Conservation (phyloP, 2,888 invertebrate genomes). For the Scelioninae gen. 2 region DNA sequence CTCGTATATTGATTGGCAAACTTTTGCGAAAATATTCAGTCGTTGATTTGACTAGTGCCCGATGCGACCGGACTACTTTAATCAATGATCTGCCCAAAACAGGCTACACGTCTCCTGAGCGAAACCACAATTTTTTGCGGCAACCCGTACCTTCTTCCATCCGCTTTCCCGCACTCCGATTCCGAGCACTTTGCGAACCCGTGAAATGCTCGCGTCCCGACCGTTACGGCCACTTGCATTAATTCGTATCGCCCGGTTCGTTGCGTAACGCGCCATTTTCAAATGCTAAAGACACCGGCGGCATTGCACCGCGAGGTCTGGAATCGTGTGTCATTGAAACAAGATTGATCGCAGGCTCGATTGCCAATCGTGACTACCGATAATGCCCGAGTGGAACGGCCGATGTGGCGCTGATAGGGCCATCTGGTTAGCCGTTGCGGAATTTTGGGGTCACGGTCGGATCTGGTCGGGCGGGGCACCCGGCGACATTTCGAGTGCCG, state of each 20-base stretch:
- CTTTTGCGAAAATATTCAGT: too few species aligned
- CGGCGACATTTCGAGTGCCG: slow-evolving; percentile 42
- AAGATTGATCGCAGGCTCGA: slow-evolving; percentile 55
- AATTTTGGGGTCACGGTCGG: slow-evolving; percentile 53
- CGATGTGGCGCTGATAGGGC: slow-evolving; percentile 38
- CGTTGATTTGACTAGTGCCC: too few species aligned
- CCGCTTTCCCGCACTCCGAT: too few species aligned
- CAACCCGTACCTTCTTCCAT: too few species aligned
- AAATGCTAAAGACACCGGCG: slow-evolving; percentile 51
- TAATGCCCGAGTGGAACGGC: slow-evolving; percentile 39
- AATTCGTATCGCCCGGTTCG: slow-evolving; percentile 40
- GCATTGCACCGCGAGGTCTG: slow-evolving; percentile 37
- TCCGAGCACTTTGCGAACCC: neutral
- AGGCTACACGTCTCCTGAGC: too few species aligned
- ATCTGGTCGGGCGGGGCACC: slow-evolving; percentile 26
- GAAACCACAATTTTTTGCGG: neutral
- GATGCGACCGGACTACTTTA: too few species aligned
- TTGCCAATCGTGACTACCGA: slow-evolving; percentile 53
- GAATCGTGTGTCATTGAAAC: slow-evolving; percentile 55
- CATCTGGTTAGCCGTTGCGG: slow-evolving; percentile 44
- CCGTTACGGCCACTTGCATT: slow-evolving; percentile 19
- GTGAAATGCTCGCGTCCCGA: too few species aligned
- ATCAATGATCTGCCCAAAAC: too few species aligned
- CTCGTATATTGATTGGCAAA: slow-evolving; percentile 12
- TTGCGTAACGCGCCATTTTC: slow-evolving; percentile 59